Evolutionary conservation across 2,888 invertebrate species (phyloP).

Genomic region (Orthosia gothica): DNA sequence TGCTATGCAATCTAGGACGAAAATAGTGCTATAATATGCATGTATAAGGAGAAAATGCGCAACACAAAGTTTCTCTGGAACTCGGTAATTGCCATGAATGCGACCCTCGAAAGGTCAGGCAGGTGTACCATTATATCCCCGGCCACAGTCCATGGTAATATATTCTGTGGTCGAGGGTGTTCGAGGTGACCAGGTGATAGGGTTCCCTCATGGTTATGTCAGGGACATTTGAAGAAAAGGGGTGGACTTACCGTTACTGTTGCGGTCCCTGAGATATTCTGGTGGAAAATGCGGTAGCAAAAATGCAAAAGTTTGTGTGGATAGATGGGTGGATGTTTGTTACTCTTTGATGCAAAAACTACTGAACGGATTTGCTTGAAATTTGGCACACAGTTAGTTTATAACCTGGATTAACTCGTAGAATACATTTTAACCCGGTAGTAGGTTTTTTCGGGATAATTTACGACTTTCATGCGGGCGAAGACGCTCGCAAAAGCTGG

Average conservation of each 20-base stretch:
- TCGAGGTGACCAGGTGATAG: background rate
- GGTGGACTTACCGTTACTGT: background rate
- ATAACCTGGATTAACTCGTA: too few relatives aligned
- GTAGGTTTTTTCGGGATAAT: too few relatives aligned
- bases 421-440: too few relatives aligned
- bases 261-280: background rate
- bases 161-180: background rate
- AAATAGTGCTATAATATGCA: background rate
- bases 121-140: background rate
- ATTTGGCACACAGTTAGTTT: too few relatives aligned
- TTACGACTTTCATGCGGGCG: too few relatives aligned
- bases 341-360: too few relatives aligned
- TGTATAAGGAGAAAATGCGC: background rate
- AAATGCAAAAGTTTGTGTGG: too few relatives aligned
- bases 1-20: background rate
- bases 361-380: too few relatives aligned
- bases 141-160: background rate
- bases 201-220: background rate
- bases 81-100: conserved; percentile 6
- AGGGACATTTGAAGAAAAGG: background rate
- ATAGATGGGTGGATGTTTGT: too few relatives aligned
- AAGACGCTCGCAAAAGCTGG: too few relatives aligned
- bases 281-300: background rate
- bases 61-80: conserved; percentile 1
- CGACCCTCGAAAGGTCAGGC: conserved; percentile 6